A percentile compares a stretch with the other conserved stretches of the same genome.
These are phyloP conservation scores for Emys orbicularis DNA, from an alignment of 2,797 vertebrate genomes.

Conservation along the genomic window DNA sequence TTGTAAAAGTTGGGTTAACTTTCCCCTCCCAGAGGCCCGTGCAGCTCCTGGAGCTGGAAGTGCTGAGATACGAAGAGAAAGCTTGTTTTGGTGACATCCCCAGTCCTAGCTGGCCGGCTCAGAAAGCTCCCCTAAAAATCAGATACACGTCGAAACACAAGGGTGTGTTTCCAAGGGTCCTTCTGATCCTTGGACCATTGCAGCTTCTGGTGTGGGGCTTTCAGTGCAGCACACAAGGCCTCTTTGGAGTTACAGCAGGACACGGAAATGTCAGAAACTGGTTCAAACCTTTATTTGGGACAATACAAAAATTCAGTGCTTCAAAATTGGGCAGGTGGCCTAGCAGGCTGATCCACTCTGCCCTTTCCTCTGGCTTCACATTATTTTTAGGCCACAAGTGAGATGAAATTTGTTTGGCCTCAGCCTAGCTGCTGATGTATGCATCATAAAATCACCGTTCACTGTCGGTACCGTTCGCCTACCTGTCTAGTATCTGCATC, in stretches of 20 bases:
- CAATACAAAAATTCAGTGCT: fast-evolving
- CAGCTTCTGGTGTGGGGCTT: neutral
- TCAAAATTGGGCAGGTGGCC: fast-evolving
- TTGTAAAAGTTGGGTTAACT: neutral
- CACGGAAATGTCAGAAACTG: neutral
- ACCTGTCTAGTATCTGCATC: neutral
- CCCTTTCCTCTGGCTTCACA: neutral
- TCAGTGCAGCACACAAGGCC: neutral
- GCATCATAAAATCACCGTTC: neutral
- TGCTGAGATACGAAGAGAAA: fast-evolving
- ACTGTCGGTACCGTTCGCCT: neutral
- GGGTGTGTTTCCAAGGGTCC: neutral
- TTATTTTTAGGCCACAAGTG: neutral
- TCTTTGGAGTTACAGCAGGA: neutral
- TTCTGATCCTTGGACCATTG: neutral
- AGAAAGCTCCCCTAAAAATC: neutral
- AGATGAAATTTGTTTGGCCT: neutral
- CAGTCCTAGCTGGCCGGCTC: fast-evolving
- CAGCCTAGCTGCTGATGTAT: neutral
- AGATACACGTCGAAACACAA: neutral
- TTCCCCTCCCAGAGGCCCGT: fast-evolving
- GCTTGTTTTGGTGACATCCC: fast-evolving
- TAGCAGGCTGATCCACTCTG: neutral
- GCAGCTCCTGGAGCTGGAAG: neutral
- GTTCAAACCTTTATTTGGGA: neutral